Base-by-base conservation (phyloP, 2,113 vertebrate species). In the Pterophyllum scalare region DNA sequence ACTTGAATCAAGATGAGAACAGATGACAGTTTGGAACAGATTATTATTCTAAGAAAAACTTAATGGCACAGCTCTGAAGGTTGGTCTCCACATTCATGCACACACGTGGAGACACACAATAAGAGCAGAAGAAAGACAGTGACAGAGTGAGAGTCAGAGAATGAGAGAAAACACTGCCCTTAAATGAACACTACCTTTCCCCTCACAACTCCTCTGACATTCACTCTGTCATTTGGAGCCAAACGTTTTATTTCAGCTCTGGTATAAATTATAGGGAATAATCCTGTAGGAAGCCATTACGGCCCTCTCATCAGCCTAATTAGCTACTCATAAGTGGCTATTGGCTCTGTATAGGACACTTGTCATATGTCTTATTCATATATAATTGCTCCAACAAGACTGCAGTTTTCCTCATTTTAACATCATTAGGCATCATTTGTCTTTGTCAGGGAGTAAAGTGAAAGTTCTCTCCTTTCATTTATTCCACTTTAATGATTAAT, bases 331-430 rank as follows among this genome's bases (percentile, higher is more conserved):
- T 87, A 90, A 92, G 86, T 92, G 81, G 85, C 81, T 82, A 76
- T 56, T 87, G 75, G 88, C 85, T 78, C 72, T 14, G 49, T 85
- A 86, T 59, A 56, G 83, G 81, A 86, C 85, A 91, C 88, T 89
- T 79, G 78, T 86, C 90, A 87, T 89, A 85, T 81, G 77, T 90
- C 88, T 90, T 88, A 84, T 90, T 91, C 83, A 85, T 87, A 70
- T 81, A 81, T 92, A 93, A 93, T 93, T 86, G 80, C 86, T 79
- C 75, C 79, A 78, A 81, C 80, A 60, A 77, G 85, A 78, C 81
- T 49, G 62, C 49, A 72, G 77, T 87, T 85, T 90, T 77, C 75
- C 83, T 91, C 89, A 92, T 93, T 93, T 87, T 86, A 82, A 87
- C 89, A 81, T 91, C 77, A 89, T 94, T 91, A 91, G 49, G 38